A percentile compares a stretch with the other conserved stretches of the same genome.
These are phyloP conservation scores for Polypedilum vanderplanki DNA, from an alignment of 1,140 invertebrate species.

Conservation along the genomic window DNA sequence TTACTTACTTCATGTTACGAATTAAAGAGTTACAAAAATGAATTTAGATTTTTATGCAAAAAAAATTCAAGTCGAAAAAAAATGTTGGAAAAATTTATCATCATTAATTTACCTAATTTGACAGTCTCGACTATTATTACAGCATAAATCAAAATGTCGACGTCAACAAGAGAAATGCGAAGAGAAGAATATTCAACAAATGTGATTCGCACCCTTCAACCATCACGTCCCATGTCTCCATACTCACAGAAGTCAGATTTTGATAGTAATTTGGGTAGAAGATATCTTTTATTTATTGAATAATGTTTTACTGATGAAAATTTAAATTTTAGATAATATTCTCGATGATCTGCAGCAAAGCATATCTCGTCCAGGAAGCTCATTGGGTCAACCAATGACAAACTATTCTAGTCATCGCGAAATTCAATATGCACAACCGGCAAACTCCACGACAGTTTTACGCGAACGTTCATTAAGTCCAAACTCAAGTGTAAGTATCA, in stretches of 20 bases:
- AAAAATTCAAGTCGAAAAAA: too few species aligned
- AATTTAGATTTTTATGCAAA: too few species aligned
- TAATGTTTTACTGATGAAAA: not conserved
- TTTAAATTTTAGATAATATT: not conserved
- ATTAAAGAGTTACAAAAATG: too few species aligned
- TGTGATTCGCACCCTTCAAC: slow-evolving; percentile 8
- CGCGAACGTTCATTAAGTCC: slow-evolving; percentile 22
- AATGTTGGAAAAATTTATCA: too few species aligned
- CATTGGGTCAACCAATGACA: slow-evolving; percentile 7
- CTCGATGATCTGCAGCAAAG: not conserved
- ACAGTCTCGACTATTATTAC: not conserved
- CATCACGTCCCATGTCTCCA: slow-evolving; percentile 14
- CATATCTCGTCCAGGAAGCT: slow-evolving; percentile 23
- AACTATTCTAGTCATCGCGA: slow-evolving; percentile 27
- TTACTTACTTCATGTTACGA: too few species aligned
- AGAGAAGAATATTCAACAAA: slow-evolving; percentile 24
- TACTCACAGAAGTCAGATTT: slow-evolving; percentile 14
- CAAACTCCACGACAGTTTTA: not conserved
- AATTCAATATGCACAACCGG: not conserved
- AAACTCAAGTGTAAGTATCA: not conserved
- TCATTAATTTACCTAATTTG: not conserved
- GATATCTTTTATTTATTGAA: not conserved
- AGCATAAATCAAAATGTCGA: slow-evolving; percentile 21
- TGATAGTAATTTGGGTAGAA: slow-evolving; percentile 21
- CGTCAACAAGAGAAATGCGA: not conserved